Conservation (phyloP, 2,888 invertebrate species). For the Oxyscelio sp. region DNA sequence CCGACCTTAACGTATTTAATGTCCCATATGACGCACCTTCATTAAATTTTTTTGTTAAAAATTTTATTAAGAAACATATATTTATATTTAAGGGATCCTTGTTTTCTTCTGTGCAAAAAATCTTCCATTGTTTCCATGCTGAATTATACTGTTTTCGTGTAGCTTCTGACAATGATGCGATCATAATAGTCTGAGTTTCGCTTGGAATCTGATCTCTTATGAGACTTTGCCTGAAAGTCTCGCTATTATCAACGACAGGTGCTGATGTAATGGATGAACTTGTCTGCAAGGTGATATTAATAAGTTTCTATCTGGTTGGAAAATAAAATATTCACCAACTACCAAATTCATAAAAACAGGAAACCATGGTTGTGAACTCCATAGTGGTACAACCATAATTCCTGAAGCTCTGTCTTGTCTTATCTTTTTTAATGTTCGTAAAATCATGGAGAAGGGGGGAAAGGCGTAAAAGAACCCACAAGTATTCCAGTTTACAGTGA, state of each 20-base stretch:
- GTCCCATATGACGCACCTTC: slow-evolving; percentile 58
- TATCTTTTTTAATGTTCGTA: slow-evolving; percentile 80
- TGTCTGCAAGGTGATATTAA: slow-evolving; percentile 76
- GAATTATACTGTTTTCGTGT: slow-evolving; percentile 74
- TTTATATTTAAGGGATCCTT: slow-evolving; percentile 21
- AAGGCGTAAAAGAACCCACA: slow-evolving; percentile 78
- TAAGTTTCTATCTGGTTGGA: slow-evolving; percentile 75
- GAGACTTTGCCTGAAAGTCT: slow-evolving; percentile 33
- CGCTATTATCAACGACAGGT: slow-evolving; percentile 27
- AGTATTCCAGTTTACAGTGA: slow-evolving; percentile 61
- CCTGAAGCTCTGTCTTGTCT: slow-evolving; percentile 79
- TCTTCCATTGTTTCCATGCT: slow-evolving; percentile 74
- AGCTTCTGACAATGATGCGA: slow-evolving; percentile 66
- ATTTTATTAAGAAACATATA: slow-evolving; percentile 28
- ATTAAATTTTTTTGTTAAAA: slow-evolving; percentile 44
- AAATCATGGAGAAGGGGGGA: slow-evolving; percentile 80
- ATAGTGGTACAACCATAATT: slow-evolving; percentile 82
- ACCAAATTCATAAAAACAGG: slow-evolving; percentile 57
- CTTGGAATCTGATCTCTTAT: slow-evolving; percentile 89
- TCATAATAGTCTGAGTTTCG: slow-evolving; percentile 80
- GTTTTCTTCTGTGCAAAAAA: slow-evolving; percentile 49
- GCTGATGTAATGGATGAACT: slow-evolving; percentile 25
- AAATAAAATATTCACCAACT: slow-evolving; percentile 50
- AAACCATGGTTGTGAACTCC: slow-evolving; percentile 79
- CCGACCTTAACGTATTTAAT: slow-evolving; percentile 54